Evolutionary conservation across 2,797 vertebrate species (phyloP).

Genomic region (Diplodus puntazzo): DNA sequence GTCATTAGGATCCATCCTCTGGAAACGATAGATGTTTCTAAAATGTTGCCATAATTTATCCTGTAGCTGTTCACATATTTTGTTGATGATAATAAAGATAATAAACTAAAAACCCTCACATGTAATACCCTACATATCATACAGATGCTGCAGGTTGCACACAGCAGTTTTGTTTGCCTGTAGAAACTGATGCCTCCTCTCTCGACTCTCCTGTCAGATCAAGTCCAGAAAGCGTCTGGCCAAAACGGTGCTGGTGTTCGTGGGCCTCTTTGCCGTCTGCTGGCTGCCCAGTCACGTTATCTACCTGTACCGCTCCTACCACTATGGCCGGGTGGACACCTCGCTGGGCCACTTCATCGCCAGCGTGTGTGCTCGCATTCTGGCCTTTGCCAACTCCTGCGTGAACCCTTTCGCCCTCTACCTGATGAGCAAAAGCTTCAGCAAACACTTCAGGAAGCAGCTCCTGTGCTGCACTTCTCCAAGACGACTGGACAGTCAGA

Average conservation of each 20-base stretch:
- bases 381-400: constrained; percentile 96
- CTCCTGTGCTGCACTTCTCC: constrained; percentile 89
- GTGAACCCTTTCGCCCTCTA: constrained; percentile 97
- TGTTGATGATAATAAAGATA: too few relatives aligned
- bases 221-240: constrained; percentile 95
- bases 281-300: constrained; percentile 96
- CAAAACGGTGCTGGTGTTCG: constrained; percentile 96
- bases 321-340: constrained; percentile 93
- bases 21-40: too few relatives aligned
- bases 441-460: constrained; percentile 95
- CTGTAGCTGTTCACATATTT: not conserved
- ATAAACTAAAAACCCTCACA: too few relatives aligned
- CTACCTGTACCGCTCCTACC: constrained; percentile 96
- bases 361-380: constrained; percentile 89
- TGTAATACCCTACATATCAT: too few relatives aligned
- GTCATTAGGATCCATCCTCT: too few relatives aligned
- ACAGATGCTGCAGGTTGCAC: too few relatives aligned
- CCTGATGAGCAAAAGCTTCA: constrained; percentile 95
- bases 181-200: constrained; percentile 5
- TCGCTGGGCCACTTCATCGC: constrained; percentile 90
- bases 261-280: constrained; percentile 94
- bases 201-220: constrained; percentile 81
- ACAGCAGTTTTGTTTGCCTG: not conserved
- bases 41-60: too few relatives aligned
- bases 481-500: constrained; percentile 53